phyloP scores from a whole-genome alignment of 2,113 vertebrate genomes.

The Cyanoliseus patagonus region DNA sequence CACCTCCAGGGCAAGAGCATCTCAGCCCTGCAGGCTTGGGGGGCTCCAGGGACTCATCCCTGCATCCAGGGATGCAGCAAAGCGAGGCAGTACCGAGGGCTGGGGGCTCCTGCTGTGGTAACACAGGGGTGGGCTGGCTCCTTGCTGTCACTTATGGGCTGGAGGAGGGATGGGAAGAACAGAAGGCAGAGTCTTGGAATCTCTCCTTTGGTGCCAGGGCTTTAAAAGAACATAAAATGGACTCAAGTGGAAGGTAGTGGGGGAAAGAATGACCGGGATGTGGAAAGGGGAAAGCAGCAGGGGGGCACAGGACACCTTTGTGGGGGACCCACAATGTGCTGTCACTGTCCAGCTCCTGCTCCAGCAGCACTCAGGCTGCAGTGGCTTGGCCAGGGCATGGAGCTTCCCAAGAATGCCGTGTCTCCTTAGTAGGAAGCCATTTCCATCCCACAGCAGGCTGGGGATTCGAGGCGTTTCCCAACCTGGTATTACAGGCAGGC shows the following conservation, averaged over 20 bases:
- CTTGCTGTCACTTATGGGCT: background rate
- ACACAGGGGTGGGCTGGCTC: background rate
- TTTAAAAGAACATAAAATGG: background rate
- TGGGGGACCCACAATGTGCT: fast-evolving
- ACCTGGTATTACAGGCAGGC: background rate
- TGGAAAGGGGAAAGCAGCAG: background rate
- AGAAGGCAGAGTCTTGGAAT: background rate
- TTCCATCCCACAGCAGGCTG: background rate
- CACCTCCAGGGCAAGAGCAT: no score
- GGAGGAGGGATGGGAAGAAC: background rate
- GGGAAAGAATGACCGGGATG: background rate
- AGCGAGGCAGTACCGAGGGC: background rate
- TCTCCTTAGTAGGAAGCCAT: background rate
- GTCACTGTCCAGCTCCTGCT: background rate
- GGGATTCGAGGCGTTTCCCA: background rate
- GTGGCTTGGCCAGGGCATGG: background rate
- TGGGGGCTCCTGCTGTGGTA: background rate
- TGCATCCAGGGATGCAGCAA: background rate
- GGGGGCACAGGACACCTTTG: background rate
- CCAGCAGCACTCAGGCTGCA: background rate
- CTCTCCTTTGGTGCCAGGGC: background rate
- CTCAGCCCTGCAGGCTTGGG: background rate
- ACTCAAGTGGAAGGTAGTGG: fast-evolving
- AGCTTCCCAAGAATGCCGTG: background rate
- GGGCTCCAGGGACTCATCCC: background rate